phyloP scores from a whole-genome alignment of 2,113 vertebrate species.

The Limanda limanda region DNA sequence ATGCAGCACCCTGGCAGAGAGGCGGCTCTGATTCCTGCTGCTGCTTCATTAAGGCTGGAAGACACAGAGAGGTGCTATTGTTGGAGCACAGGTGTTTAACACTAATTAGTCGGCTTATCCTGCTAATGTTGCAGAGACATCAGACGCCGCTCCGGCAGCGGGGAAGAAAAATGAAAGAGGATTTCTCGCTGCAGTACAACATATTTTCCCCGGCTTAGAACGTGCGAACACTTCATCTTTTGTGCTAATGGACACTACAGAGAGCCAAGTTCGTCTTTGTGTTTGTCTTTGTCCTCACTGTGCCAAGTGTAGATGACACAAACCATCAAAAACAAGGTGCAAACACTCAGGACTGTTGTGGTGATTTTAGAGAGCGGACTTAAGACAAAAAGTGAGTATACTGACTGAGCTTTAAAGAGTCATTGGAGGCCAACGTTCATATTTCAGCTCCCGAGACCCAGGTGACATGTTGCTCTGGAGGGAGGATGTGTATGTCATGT shows the following conservation, averaged over 20 bases:
- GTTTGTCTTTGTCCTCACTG: conserved; percentile 23
- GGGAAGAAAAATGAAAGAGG: conserved; percentile 5
- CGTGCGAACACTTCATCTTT: conserved; percentile 27
- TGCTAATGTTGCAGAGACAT: conserved; percentile 46
- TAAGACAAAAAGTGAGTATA: neutral
- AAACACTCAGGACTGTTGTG: conserved; percentile 15
- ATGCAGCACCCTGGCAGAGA: conserved; percentile 24
- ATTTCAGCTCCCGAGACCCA: neutral
- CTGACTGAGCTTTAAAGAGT: neutral
- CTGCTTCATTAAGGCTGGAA: conserved; percentile 35
- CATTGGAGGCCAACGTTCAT: neutral
- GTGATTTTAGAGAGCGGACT: conserved; percentile 11
- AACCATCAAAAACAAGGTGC: conserved; percentile 46
- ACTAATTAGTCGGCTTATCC: conserved; percentile 68
- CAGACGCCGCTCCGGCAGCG: conserved; percentile 11
- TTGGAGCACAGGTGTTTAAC: conserved; percentile 58
- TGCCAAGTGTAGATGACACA: conserved; percentile 26
- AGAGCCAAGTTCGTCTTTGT: conserved; percentile 39
- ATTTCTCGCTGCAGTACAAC: conserved; percentile 9
- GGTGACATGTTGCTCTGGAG: too few species aligned
- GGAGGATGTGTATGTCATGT: neutral
- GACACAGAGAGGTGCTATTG: conserved; percentile 38
- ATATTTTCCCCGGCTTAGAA: conserved; percentile 30
- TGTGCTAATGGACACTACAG: conserved; percentile 9
- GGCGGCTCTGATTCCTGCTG: conserved; percentile 12